A percentile compares a stretch with the other conserved stretches of the same genome.
Evolutionary conservation across 2,797 vertebrate genomes (phyloP).

Genomic region (Anguilla obscura): DNA sequence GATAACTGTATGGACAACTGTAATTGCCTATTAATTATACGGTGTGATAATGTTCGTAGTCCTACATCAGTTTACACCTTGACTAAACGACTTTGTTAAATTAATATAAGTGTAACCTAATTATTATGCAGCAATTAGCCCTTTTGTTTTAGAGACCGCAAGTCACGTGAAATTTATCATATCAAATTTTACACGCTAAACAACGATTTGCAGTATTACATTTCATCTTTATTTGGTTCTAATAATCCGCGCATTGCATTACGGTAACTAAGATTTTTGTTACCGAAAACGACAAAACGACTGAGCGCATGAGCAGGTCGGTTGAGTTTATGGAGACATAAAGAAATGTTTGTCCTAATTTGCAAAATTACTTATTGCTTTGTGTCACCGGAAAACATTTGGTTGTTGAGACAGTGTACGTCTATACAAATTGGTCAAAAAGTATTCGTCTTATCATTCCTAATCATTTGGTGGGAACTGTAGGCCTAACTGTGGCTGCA

Average conservation of each 20-base stretch:
- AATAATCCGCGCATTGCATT: not conserved
- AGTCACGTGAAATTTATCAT: not conserved
- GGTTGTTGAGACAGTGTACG: not conserved
- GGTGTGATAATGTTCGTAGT: not conserved
- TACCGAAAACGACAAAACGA: not conserved
- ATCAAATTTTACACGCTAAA: not conserved
- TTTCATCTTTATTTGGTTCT: not conserved
- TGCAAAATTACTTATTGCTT: not conserved
- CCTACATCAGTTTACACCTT: not conserved
- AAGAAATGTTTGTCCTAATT: not conserved
- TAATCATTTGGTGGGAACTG: not conserved
- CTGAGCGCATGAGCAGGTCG: not conserved
- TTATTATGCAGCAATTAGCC: not conserved
- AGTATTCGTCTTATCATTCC: not conserved
- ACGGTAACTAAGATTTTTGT: not conserved
- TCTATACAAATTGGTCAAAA: not conserved
- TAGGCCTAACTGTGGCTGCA: not conserved
- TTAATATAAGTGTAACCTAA: not conserved
- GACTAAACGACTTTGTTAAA: not conserved
- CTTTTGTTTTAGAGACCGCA: no score
- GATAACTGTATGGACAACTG: not conserved
- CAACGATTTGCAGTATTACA: not conserved
- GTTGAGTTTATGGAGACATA: not conserved
- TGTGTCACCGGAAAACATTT: not conserved
- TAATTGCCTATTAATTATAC: not conserved